These are phyloP conservation scores for Brachyalestes nurse DNA, from an alignment of 2,797 vertebrate species.

Conservation along the genomic window DNA sequence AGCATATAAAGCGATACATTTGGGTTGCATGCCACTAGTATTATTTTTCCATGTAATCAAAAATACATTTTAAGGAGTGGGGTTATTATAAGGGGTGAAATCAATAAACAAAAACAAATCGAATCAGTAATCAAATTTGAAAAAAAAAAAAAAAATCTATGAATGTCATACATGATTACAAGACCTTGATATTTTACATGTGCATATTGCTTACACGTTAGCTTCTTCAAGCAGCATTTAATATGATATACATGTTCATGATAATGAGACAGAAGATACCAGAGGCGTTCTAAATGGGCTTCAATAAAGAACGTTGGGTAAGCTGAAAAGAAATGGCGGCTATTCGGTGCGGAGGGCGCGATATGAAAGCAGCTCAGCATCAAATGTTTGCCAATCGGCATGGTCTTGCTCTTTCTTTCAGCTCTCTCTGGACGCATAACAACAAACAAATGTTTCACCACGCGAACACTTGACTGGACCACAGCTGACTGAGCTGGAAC, in stretches of 20 bases:
- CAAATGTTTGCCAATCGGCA: conserved; percentile 15
- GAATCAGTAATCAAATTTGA: background rate
- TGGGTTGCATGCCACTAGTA: conserved; percentile 83
- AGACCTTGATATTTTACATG: conserved; percentile 76
- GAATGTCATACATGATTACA: conserved; percentile 67
- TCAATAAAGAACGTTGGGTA: conserved; percentile 58
- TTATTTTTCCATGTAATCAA: conserved; percentile 82
- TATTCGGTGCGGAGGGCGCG: conserved; percentile 21
- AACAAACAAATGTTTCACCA: conserved; percentile 8
- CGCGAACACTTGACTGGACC: conserved; percentile 5
- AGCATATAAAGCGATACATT: conserved; percentile 82
- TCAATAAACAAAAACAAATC: conserved; percentile 39
- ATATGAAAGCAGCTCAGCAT: conserved; percentile 61
- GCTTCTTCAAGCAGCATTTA: conserved; percentile 81
- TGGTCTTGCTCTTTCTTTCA: conserved; percentile 22
- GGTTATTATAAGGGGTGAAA: conserved; percentile 76
- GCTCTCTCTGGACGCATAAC: background rate
- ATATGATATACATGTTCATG: conserved; percentile 74
- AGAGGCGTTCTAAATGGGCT: conserved; percentile 17
- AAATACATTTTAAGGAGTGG: conserved; percentile 82
- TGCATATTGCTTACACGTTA: conserved; percentile 82
- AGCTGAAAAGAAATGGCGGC: conserved; percentile 61
- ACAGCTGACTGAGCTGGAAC: conserved; percentile 16
- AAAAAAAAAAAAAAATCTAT: conserved; percentile 52
- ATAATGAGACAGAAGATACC: conserved; percentile 71